These are phyloP conservation scores for Parelbella ahira DNA, from an alignment of 2,888 invertebrate species.

Conservation along the genomic window DNA sequence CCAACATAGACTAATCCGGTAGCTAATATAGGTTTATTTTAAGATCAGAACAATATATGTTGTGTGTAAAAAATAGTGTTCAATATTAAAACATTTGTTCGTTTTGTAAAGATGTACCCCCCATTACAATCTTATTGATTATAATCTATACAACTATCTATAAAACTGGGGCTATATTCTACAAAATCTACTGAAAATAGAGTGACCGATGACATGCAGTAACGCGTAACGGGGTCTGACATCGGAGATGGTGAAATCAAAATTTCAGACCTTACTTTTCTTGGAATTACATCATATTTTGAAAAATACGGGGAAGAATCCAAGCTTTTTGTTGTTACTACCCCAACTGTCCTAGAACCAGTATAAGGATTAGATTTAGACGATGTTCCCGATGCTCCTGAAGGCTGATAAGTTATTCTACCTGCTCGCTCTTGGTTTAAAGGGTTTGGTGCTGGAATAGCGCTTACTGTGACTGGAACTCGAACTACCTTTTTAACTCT, in stretches of 20 bases:
- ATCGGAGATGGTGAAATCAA: slow-evolving; percentile 25
- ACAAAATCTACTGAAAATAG: slow-evolving; percentile 27
- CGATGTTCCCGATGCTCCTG: slow-evolving; percentile 24
- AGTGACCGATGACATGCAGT: slow-evolving; percentile 30
- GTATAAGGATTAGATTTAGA: slow-evolving; percentile 33
- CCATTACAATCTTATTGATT: slow-evolving; percentile 8
- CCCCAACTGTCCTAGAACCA: slow-evolving; percentile 33
- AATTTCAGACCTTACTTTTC: slow-evolving; percentile 28
- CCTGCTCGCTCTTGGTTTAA: slow-evolving; percentile 14
- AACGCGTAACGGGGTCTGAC: slow-evolving; percentile 28
- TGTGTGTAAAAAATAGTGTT: too few species aligned
- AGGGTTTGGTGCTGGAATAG: slow-evolving; percentile 22
- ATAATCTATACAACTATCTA: slow-evolving; percentile 6
- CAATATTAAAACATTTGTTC: too few species aligned
- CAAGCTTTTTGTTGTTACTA: slow-evolving; percentile 27
- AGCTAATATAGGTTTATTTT: too few species aligned
- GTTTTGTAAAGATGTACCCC: too few species aligned
- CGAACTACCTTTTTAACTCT: slow-evolving; percentile 39
- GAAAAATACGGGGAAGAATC: background rate
- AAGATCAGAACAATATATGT: too few species aligned
- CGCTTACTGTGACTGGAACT: slow-evolving; percentile 28
- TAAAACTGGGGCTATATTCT: slow-evolving; percentile 5
- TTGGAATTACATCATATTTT: slow-evolving; percentile 2
- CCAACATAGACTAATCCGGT: too few species aligned
- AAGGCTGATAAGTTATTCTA: slow-evolving; percentile 25